Conservation (phyloP, 2,888 invertebrate species). For the Megaustenia siamemsis region DNA sequence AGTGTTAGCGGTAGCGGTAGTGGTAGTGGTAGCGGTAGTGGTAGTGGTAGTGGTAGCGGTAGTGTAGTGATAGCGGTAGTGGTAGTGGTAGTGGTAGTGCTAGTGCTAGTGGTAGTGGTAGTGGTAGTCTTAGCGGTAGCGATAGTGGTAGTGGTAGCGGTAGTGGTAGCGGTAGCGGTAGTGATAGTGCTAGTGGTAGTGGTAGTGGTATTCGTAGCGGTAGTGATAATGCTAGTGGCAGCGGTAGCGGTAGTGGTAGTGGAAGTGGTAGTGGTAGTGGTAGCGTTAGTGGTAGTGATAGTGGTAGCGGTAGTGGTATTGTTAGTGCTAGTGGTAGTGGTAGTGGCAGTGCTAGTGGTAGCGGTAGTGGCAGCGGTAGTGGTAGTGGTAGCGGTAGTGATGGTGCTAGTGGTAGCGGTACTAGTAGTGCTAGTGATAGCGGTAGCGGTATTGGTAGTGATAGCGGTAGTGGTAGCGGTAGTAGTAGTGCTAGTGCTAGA, state of each 20-base stretch:
- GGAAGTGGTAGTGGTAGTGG: neutral
- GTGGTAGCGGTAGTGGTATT: neutral
- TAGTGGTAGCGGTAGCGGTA: neutral
- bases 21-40: too few relatives aligned
- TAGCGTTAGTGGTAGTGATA: neutral
- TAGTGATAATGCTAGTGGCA: neutral
- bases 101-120: neutral
- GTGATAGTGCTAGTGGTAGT: conserved; percentile 2
- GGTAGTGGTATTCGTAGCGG: neutral
- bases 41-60: neutral
- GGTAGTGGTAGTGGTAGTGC: neutral
- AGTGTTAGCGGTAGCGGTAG: too few relatives aligned
- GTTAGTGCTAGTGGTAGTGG: neutral
- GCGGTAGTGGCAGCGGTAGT: neutral
- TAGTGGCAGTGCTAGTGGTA: too few relatives aligned
- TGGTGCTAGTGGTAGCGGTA: too few relatives aligned
- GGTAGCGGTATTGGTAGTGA: too few relatives aligned
- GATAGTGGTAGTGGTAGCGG: neutral
- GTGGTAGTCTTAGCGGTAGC: neutral
- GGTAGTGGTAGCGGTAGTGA: neutral
- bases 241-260: neutral
- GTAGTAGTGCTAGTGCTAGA: neutral
- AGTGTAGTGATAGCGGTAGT: neutral
- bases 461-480: conserved; percentile 25
- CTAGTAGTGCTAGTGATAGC: too few relatives aligned